Percentiles rank a stretch among this genome's conserved stretches.
phyloP scores from a whole-genome alignment of 1,140 invertebrate genomes.

The Epicauta chinensis region DNA sequence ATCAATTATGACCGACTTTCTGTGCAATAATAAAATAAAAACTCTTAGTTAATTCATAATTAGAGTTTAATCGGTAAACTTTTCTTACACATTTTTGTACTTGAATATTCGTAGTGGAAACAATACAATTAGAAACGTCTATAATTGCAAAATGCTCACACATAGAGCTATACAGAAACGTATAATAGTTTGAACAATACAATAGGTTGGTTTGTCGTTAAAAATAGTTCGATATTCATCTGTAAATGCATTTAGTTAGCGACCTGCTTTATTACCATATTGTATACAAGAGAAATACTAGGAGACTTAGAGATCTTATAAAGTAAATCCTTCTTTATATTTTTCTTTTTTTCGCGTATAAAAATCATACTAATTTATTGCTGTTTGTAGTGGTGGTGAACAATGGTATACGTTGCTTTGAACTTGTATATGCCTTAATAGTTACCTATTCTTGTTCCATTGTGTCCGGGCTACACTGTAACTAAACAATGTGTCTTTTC shows the following conservation, averaged over 20 bases:
- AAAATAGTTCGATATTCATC: slow-evolving; percentile 24
- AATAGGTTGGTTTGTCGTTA: slow-evolving; percentile 12
- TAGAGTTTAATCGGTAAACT: no score
- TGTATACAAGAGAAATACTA: slow-evolving; percentile 17
- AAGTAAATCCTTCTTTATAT: slow-evolving; percentile 14
- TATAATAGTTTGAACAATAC: slow-evolving; percentile 14
- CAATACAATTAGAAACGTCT: slow-evolving; percentile 15
- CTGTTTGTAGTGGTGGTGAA: slow-evolving; percentile 24
- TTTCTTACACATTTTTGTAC: no score
- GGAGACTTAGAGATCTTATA: slow-evolving; percentile 24
- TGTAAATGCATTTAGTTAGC: slow-evolving; percentile 19
- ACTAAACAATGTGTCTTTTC: slow-evolving; percentile 26
- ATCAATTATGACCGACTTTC: no score
- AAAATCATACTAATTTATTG: slow-evolving; percentile 28
- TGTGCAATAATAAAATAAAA: no score
- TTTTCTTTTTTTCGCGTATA: slow-evolving; percentile 1
- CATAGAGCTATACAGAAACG: no score
- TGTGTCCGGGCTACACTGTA: slow-evolving; percentile 23
- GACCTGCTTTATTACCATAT: slow-evolving; percentile 26
- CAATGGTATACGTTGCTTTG: slow-evolving; percentile 18
- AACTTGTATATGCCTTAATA: slow-evolving; percentile 24
- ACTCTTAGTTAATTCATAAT: no score
- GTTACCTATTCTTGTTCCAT: slow-evolving; percentile 26
- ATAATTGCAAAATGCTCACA: slow-evolving; percentile 11
- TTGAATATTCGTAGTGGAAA: background rate